Conservation (phyloP, 2,113 vertebrate species). For the Oreochromis aureus region DNA sequence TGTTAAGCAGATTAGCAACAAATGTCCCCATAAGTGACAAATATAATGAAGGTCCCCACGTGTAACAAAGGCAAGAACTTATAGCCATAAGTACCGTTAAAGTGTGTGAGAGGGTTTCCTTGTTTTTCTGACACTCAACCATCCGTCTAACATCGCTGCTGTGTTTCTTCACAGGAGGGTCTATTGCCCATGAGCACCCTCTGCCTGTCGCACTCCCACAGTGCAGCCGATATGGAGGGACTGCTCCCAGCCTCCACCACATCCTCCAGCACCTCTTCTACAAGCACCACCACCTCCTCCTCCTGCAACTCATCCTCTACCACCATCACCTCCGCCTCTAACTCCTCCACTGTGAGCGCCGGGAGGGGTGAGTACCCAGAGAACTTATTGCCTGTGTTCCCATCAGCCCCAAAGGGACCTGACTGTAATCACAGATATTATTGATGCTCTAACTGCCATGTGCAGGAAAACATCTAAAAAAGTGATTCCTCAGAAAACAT, state of each 20-base stretch:
- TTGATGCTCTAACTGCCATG: neutral
- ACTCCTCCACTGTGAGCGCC: conserved; percentile 54
- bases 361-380: conserved; percentile 78
- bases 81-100: neutral
- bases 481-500: neutral
- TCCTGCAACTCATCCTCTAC: conserved; percentile 53
- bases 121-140: neutral
- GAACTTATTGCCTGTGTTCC: neutral
- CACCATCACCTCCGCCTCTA: conserved; percentile 9
- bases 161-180: conserved; percentile 76
- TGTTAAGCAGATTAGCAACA: neutral
- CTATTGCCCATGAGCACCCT: conserved; percentile 90
- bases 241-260: conserved; percentile 73
- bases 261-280: conserved; percentile 25
- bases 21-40: neutral
- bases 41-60: neutral
- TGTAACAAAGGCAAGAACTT: neutral
- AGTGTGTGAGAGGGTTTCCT: neutral
- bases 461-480: neutral
- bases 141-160: neutral
- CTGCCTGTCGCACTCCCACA: conserved; percentile 92
- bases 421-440: neutral
- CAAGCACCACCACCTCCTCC: conserved; percentile 44
- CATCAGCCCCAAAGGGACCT: neutral
- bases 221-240: conserved; percentile 96